Base-by-base conservation (phyloP, 1,140 invertebrate species). In the Micrasema minimum region DNA sequence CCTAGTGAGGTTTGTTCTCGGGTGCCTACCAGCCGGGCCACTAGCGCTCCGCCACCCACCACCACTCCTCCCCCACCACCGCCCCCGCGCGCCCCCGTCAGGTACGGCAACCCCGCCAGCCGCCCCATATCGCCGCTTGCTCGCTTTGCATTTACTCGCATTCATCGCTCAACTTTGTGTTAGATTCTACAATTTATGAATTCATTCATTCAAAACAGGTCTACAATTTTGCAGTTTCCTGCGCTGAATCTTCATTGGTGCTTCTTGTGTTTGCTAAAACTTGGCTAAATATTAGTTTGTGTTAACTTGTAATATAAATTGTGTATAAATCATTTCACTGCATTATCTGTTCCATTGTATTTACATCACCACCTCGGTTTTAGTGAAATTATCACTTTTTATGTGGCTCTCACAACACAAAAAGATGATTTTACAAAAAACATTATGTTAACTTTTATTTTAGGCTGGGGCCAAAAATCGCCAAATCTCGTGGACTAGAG, bases 1-100 rank as follows among this genome's bases (percentile, higher is more conserved):
- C n/a, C 59, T 72, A 45, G 62, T 67, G 64, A 72, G 74, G 71
- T 53, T 55, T 69, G 70, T 53, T 48, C 35, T 79, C 81, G 80
- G 64, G 79, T 80, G 22, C 70, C 70, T 26, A 72, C 76, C 48
- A 79, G 74, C 61, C 77, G 79, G 2, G 71, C 72, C 78, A 83
- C 81, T 59, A 81, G 80, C 67, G 80, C 79, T 38, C 79, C 81
- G 51, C 82, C 81, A 79, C 45, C 80, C 78, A 79, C 82, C 78
- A 72, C 77, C 82, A 78, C 83, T 81, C 72, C 82, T 80, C 76
- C 81, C 78, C 81, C 82, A 79, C 80, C 82, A 72, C 82, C 83
- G 78, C 81, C 79, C 76, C 78, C 81, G 76, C 80, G 82, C 80
- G 79, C 81, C 78, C 80, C 80, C 78, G 80, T 80, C 86, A 88